Base-by-base conservation (phyloP, 2,797 vertebrate genomes). In the Acanthopagrus latus region DNA sequence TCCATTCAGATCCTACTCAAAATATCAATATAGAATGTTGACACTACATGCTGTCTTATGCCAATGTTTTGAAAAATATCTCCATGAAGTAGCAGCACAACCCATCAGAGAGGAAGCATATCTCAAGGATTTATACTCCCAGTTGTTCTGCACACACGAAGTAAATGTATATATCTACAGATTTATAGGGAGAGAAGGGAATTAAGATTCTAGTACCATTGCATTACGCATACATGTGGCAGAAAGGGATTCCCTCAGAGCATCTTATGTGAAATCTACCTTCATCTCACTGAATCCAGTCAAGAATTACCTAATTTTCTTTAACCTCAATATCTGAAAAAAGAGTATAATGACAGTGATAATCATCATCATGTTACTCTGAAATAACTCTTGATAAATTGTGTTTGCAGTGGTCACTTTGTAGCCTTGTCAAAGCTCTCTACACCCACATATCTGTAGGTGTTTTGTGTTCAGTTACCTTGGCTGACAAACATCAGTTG, bases 51-150 rank as follows among this genome's bases (percentile, higher is more conserved):
- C 21, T 56, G 56, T 66, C 67, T 29, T 54, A 62, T 54, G 57
- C 69, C 55, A 47, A 17, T 62, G 62, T 72, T 58, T 58, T 71
- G 21, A 82, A 70, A 80, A 75, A 86, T 50, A 64, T 81, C 73
- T 70, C 63, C 38, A 56, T 51, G 46, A 43, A 65, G 74, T 67
- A 27, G 79, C 48, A 71, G 72, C 47, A 74, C 46, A 62, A 47
- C 6, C 50, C 59, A 77, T 67, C 62, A 60, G 18, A 83, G 59
- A 71, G 51, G 46, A 72, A 60, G 60, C 55, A 77, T 76, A 80
- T 83, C 76, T 78, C 50, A 23, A 55, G 54, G 65, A 88, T 91
- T 85, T 87, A 86, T 82, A 76, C 33, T 27, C 8, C 20, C 52
- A 65, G 66, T 73, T 50, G 66, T 64, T 79, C 78, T 77, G 57